Conservation (phyloP, 35 echinoderm and acorn worm genomes). For the Ophioderma brevispina region DNA sequence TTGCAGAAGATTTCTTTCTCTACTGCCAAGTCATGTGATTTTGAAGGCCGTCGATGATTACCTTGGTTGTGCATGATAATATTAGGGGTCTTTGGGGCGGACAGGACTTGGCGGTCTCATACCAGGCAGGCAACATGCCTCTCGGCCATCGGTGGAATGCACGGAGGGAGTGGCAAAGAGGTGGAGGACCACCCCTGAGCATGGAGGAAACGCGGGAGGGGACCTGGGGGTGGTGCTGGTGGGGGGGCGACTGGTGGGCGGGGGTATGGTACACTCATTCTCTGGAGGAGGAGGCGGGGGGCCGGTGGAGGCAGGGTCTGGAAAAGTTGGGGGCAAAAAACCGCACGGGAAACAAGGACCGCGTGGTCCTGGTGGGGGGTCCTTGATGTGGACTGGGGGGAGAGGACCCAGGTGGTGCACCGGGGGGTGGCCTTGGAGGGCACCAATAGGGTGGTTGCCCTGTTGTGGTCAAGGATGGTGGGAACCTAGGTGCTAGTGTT, state of each 20-base stretch:
- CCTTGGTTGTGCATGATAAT: conserved; percentile 90
- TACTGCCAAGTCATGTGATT: conserved; percentile 35
- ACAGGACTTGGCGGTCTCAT: conserved; percentile 44
- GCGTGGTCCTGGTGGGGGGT: conserved; percentile 48
- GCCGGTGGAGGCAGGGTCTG: no score
- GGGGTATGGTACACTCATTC: no score
- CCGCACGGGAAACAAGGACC: no score
- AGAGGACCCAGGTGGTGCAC: conserved; percentile 25
- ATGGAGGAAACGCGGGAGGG: conserved; percentile 86
- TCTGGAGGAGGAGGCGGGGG: no score
- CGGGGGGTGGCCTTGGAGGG: conserved; percentile 46
- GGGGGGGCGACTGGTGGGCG: conserved; percentile 66
- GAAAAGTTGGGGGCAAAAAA: no score
- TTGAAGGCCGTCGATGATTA: conserved; percentile 63
- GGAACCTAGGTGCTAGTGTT: background rate
- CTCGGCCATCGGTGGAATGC: conserved; percentile 64
- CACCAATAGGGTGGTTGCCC: background rate
- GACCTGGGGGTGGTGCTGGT: conserved; percentile 59
- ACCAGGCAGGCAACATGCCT: conserved; percentile 37
- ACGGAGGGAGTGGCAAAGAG: conserved; percentile 64
- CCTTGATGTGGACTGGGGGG: no score
- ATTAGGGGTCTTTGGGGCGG: conserved; percentile 74
- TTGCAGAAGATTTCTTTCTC: conserved; percentile 82
- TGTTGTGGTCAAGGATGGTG: conserved; percentile 9
- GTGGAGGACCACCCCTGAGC: conserved; percentile 51